phyloP scores from a whole-genome alignment of 2,888 invertebrate genomes.

The Alentia gelatinosa region DNA sequence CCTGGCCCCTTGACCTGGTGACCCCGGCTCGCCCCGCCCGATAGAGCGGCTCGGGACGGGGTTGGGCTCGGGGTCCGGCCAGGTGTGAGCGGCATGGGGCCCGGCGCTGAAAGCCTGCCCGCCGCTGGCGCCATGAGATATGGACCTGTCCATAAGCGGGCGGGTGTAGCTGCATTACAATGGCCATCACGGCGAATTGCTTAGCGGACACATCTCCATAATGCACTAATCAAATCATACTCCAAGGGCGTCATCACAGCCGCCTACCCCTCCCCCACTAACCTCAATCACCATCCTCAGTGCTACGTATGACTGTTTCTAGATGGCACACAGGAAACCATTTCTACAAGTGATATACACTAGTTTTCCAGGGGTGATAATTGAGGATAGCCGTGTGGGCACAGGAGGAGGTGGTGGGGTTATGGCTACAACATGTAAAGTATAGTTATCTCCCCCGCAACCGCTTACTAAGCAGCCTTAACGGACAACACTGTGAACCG shows the following conservation, averaged over 20 bases:
- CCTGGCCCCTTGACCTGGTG: neutral
- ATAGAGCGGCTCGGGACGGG: neutral
- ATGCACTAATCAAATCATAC: conserved; percentile 45
- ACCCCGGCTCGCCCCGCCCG: neutral
- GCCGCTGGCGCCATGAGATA: neutral
- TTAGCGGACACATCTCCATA: conserved; percentile 11
- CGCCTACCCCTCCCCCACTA: no score
- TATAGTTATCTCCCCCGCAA: no score
- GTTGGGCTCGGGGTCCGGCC: neutral
- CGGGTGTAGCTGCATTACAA: neutral
- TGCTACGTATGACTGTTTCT: no score
- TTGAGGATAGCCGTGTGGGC: no score
- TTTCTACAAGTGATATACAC: no score
- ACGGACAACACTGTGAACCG: no score
- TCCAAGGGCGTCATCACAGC: neutral
- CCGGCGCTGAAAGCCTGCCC: neutral
- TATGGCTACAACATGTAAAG: no score
- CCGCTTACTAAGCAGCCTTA: no score
- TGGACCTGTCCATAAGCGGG: neutral
- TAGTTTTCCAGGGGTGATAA: no score
- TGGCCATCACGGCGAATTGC: neutral
- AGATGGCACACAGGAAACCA: no score
- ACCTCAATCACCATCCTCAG: no score
- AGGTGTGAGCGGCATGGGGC: conserved; percentile 12
- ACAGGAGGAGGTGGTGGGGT: no score